A percentile compares a stretch with the other conserved stretches of the same genome.
Conservation (phyloP, 2,888 invertebrate genomes). For the Caenorhabditis angaria region DNA sequence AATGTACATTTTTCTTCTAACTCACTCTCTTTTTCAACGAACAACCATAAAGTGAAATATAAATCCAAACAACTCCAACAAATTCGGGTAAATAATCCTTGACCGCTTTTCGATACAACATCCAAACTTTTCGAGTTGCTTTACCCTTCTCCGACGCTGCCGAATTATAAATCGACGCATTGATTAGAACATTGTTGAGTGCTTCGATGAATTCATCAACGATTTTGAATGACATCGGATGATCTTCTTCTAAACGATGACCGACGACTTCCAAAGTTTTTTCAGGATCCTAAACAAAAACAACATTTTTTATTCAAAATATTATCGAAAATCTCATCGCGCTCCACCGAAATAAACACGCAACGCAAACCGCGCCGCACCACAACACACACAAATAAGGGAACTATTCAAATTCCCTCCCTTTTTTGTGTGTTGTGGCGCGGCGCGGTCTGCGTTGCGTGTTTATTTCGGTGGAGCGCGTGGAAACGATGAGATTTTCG, state of each 20-base stretch:
- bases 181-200: conserved; percentile 4
- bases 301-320: too few species aligned
- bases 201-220: conserved; percentile 8
- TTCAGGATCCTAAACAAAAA: conserved; percentile 1
- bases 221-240: not conserved
- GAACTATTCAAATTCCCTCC: too few species aligned
- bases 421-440: too few species aligned
- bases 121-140: not conserved
- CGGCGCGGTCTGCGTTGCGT: too few species aligned
- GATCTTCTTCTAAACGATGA: not conserved
- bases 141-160: not conserved
- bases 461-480: too few species aligned
- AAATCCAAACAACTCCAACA: not conserved
- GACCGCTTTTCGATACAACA: not conserved
- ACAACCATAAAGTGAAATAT: not conserved
- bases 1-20: too few species aligned
- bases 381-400: too few species aligned
- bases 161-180: conserved; percentile 3
- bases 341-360: too few species aligned
- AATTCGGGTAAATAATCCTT: not conserved
- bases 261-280: conserved; percentile 6
- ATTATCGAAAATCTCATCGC: too few species aligned
- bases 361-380: too few species aligned
- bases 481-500: too few species aligned
- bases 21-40: not conserved